A percentile compares a stretch with the other conserved stretches of the same genome.
Evolutionary conservation across 2,888 invertebrate genomes (phyloP).

Genomic region (Fabriciana adippe): DNA sequence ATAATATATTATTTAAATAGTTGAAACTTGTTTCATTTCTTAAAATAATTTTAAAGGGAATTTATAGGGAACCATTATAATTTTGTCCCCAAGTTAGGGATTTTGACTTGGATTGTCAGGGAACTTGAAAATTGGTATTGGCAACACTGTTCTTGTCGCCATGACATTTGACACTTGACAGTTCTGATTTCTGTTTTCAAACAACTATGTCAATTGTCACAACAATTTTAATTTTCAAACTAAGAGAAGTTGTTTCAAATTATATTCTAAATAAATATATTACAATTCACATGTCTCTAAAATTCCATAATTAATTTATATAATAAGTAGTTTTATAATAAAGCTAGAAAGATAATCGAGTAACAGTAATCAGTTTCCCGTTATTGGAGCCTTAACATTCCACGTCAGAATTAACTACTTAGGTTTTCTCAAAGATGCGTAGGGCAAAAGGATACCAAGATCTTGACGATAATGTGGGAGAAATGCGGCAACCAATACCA

Average conservation of each 20-base stretch:
- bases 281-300: not conserved
- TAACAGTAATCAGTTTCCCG: conserved; percentile 50
- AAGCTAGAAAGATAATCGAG: not conserved
- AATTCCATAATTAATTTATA: not conserved
- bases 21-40: no score
- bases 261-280: not conserved
- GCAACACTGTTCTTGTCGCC: no score
- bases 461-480: conserved; percentile 76
- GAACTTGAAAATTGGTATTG: no score
- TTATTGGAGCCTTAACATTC: conserved; percentile 54
- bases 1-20: no score
- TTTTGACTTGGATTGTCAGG: no score
- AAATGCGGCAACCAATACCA: conserved; percentile 57
- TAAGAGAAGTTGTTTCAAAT: not conserved
- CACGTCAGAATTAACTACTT: conserved; percentile 58
- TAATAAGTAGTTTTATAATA: not conserved
- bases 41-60: no score
- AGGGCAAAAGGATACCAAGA: conserved; percentile 84
- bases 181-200: not conserved
- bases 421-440: conserved; percentile 61
- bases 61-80: no score
- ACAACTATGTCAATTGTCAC: conserved; percentile 11
- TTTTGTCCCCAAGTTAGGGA: no score
- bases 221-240: conserved; percentile 26
- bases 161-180: no score